Base-by-base conservation (phyloP, 2,797 vertebrate genomes). In the Choloepus didactylus region DNA sequence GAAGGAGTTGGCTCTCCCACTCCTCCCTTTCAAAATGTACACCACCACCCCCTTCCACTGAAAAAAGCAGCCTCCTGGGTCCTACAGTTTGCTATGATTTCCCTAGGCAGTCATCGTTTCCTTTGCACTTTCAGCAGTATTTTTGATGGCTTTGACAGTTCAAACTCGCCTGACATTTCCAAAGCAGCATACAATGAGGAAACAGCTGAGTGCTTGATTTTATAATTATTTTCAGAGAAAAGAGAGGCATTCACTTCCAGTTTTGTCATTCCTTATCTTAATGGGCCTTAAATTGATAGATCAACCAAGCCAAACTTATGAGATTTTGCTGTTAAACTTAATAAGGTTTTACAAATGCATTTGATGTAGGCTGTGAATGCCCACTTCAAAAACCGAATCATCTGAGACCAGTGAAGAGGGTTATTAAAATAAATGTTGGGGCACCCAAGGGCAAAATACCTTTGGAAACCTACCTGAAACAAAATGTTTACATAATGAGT, bases 281-380 rank as follows among this genome's bases (percentile, higher is more conserved):
- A 97, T 90, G 82, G 97, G 56, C 76, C 96, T 95, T 96, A 98
- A 98, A 97, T 67, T 97, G 97, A 97, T 97, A 97, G 91, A 98
- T 97, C 96, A 98, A 98, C 84, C 90, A 91, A 80, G 21, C 44
- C 12, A 29, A 97, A 98, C 94, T 92, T 96, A 95, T 18, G 72
- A 98, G 87, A 91, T 93, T 94, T 96, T 80, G 81, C 87, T 60
- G 94, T 76, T 87, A 76, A 96, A 96, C 67, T 89, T 95, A 96
- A 97, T 97, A 96, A 97, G 76, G 2, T 95, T 96, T 95, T 82
- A 94, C 82, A 85, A 96, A 97, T 97, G 91, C 56, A 93, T 97
- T 97, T 96, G 92, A 94, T 73, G 89, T 75, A 95, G n/a, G 56
- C 5, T 93, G 91, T 86, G 84, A 91, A 82, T 93, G 70, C 62